Evolutionary conservation across 2,888 invertebrate genomes (phyloP).

Genomic region (Drosophila parthenogenetica): DNA sequence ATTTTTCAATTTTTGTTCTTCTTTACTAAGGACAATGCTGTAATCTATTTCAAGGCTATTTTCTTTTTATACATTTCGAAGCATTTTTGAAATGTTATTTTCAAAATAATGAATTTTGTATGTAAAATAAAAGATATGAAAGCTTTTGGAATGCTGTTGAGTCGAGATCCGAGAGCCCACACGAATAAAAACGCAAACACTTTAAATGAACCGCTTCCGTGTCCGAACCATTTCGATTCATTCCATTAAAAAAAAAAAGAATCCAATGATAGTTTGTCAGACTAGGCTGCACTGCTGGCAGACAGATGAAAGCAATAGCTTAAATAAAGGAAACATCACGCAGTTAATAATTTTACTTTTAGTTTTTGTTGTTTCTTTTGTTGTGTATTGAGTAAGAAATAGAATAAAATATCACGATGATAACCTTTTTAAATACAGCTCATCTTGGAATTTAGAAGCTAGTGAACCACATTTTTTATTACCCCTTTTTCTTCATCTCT

Average conservation of each 20-base stretch:
- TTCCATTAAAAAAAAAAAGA: background rate
- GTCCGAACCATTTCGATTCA: background rate
- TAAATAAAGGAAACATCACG: conserved; percentile 22
- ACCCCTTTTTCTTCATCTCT: too few species aligned
- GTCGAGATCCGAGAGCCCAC: background rate
- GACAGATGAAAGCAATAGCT: background rate
- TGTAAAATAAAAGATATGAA: conserved; percentile 11
- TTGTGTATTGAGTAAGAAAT: background rate
- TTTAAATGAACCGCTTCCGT: background rate
- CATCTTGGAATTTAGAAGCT: too few species aligned
- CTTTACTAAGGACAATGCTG: too few species aligned
- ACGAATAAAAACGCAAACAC: background rate
- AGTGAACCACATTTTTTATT: background rate
- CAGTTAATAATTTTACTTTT: background rate
- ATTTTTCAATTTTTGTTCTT: background rate
- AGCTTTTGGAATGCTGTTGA: background rate
- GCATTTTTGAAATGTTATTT: background rate
- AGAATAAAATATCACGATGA: background rate
- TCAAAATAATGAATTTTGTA: background rate
- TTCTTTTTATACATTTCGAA: too few species aligned
- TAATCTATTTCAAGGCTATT: too few species aligned
- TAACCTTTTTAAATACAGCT: background rate
- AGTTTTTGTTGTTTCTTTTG: background rate
- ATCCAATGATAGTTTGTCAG: background rate
- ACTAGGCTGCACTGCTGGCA: conserved; percentile 19